phyloP scores from a whole-genome alignment of 1,140 invertebrate species.

The Vollenhovia emeryi region DNA sequence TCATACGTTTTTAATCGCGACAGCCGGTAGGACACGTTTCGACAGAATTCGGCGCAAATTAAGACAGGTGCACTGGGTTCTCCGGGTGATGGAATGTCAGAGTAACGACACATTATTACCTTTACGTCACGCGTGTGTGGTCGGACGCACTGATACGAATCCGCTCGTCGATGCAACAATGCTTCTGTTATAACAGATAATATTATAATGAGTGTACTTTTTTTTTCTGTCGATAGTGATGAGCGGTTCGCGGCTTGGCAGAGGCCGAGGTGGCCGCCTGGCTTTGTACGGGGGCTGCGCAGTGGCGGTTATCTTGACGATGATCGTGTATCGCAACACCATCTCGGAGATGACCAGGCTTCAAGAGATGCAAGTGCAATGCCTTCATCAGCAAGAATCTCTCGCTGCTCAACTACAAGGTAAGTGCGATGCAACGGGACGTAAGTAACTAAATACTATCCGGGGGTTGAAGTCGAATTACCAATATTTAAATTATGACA shows the following conservation, averaged over 20 bases:
- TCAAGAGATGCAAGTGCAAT: slow-evolving; percentile 80
- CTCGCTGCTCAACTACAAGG: slow-evolving; percentile 84
- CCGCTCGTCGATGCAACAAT: background rate
- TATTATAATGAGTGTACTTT: background rate
- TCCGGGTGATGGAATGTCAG: no score
- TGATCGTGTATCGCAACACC: slow-evolving; percentile 81
- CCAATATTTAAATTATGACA: background rate
- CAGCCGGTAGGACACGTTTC: background rate
- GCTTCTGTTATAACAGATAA: background rate
- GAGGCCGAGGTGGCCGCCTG: slow-evolving; percentile 81
- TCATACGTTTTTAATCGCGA: background rate
- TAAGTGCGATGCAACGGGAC: slow-evolving; percentile 48
- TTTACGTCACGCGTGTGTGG: background rate
- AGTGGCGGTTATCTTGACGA: slow-evolving; percentile 77
- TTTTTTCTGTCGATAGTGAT: slow-evolving; percentile 75
- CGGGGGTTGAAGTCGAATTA: background rate
- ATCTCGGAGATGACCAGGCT: slow-evolving; percentile 82
- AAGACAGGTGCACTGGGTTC: no score
- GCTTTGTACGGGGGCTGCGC: slow-evolving; percentile 80
- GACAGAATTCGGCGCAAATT: background rate
- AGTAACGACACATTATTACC: no score
- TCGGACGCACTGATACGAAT: background rate
- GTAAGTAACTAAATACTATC: background rate
- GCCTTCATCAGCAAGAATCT: slow-evolving; percentile 83
- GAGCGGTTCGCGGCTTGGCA: slow-evolving; percentile 83